Evolutionary conservation across 2,797 vertebrate species (phyloP).

Genomic region (Melopsittacus undulatus): DNA sequence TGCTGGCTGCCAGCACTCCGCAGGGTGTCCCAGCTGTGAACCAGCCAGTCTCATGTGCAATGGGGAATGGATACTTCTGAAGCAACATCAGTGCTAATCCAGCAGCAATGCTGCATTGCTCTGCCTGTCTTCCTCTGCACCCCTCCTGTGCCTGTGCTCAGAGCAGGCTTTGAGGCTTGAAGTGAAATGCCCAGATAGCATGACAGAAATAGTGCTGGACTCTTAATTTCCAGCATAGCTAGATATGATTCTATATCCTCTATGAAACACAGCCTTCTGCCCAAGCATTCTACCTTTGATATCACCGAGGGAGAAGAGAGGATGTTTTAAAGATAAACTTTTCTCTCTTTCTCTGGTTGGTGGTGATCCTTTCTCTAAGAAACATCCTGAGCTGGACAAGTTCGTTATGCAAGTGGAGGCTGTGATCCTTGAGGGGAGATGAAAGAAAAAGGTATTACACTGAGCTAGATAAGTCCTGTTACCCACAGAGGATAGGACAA

Average conservation of each 20-base stretch:
- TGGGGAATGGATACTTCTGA: neutral
- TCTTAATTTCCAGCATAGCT: neutral
- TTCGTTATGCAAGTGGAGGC: neutral
- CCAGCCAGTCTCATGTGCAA: neutral
- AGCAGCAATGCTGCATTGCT: neutral
- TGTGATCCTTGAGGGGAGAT: neutral
- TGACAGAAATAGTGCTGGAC: neutral
- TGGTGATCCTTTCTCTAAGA: neutral
- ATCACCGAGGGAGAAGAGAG: neutral
- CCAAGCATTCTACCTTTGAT: neutral
- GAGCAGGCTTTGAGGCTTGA: neutral
- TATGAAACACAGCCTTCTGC: neutral
- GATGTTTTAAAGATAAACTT: neutral
- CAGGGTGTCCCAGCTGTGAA: neutral
- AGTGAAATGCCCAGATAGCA: neutral
- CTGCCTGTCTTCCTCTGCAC: neutral
- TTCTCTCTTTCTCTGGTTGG: neutral
- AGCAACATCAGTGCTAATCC: neutral
- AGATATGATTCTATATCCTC: neutral
- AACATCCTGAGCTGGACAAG: neutral
- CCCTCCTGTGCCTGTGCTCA: neutral
- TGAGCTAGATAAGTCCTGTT: neutral
- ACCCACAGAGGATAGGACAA: neutral
- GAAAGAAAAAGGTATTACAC: neutral
- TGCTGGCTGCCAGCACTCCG: neutral